A percentile compares a stretch with the other conserved stretches of the same genome.
Conservation (phyloP, 2,888 invertebrate genomes). For the Clepsis dumicolana region DNA sequence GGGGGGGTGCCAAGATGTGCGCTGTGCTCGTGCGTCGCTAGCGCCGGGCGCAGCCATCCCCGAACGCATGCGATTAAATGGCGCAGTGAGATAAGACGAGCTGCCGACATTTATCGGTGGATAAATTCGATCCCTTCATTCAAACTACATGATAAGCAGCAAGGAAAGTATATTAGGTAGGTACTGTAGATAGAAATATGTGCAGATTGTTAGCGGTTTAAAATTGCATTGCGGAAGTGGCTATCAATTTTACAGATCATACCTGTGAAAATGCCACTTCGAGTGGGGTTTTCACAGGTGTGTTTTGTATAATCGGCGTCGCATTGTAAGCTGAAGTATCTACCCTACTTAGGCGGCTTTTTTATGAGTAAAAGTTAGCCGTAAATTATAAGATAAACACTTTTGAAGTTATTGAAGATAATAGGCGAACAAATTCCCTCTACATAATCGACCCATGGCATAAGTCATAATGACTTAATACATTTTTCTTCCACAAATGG, state of each 20-base stretch:
- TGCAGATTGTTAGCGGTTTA: background rate
- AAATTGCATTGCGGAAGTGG: conserved; percentile 13
- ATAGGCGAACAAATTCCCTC: no score
- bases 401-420: no score
- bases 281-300: no score
- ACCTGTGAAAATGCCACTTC: no score
- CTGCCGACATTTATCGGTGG: conserved; percentile 24
- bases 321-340: conserved; percentile 15
- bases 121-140: conserved; percentile 31
- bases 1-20: background rate
- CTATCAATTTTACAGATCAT: no score
- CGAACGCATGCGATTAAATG: conserved; percentile 27
- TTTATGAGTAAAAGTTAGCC: background rate
- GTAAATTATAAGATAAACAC: background rate
- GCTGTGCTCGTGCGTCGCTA: conserved; percentile 6
- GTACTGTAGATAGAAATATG: conserved; percentile 7
- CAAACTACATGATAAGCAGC: conserved; percentile 22
- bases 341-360: background rate
- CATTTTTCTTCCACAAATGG: no score
- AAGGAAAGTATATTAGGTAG: conserved; percentile 7
- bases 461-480: no score
- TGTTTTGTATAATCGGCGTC: background rate
- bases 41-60: conserved; percentile 21
- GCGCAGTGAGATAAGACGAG: conserved; percentile 23
- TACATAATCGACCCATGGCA: no score